These are phyloP conservation scores for Diadumene lineata DNA, from an alignment of 92 coral and sea anemone genomes.

Conservation along the genomic window DNA sequence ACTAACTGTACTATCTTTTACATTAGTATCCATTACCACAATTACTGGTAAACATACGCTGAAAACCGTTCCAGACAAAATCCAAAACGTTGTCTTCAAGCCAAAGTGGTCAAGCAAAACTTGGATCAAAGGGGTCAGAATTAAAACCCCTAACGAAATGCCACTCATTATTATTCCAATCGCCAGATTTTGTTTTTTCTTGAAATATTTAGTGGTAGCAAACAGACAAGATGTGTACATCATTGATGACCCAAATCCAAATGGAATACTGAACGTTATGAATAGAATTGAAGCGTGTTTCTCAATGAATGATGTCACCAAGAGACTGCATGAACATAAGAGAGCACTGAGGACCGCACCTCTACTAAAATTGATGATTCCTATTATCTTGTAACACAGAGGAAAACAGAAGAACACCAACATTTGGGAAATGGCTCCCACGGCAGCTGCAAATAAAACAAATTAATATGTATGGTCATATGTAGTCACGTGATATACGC, in stretches of 20 bases:
- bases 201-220: not conserved
- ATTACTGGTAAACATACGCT: slow-evolving; percentile 13
- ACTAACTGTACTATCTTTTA: not conserved
- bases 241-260: not conserved
- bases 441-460: not conserved
- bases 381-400: not conserved
- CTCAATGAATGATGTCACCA: not conserved
- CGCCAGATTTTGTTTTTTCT: slow-evolving; percentile 4
- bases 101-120: slow-evolving; percentile 1
- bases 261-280: not conserved
- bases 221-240: not conserved
- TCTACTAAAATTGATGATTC: not conserved
- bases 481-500: no score
- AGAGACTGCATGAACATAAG: slow-evolving; percentile 7
- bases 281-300: not conserved
- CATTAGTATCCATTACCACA: slow-evolving; percentile 34
- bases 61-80: slow-evolving; percentile 20
- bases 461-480: no score
- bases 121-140: not conserved
- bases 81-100: slow-evolving; percentile 35
- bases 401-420: not conserved
- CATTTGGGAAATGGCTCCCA: not conserved
- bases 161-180: not conserved
- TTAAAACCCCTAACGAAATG: not conserved
- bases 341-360: not conserved